Conservation (phyloP, 2,113 vertebrate species). For the Thryonomys swinderianus region DNA sequence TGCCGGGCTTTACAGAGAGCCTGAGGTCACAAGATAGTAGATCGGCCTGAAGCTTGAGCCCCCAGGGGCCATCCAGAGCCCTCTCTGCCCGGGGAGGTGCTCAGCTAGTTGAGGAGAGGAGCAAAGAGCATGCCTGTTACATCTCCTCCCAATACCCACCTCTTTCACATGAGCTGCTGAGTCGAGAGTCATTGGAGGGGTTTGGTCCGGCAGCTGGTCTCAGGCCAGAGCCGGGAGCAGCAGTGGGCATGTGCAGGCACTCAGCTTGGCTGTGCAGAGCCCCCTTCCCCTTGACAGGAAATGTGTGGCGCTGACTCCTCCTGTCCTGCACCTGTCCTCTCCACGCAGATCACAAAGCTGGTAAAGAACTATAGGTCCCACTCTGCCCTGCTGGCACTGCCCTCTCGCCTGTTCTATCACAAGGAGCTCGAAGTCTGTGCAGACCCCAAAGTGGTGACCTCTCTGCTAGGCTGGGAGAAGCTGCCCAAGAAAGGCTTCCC, state of each 20-base stretch:
- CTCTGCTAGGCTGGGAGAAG: slow-evolving; percentile 91
- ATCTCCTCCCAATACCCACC: not conserved
- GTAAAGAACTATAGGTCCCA: slow-evolving; percentile 97
- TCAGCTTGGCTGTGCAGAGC: not conserved
- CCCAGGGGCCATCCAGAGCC: not conserved
- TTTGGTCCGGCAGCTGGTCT: not conserved
- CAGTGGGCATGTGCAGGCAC: not conserved
- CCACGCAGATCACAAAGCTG: slow-evolving; percentile 94
- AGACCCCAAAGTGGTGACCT: slow-evolving; percentile 85
- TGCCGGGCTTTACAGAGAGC: not conserved
- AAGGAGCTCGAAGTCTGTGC: slow-evolving; percentile 91
- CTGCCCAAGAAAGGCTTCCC: slow-evolving; percentile 94
- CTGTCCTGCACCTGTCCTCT: not conserved
- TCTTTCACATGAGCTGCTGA: not conserved
- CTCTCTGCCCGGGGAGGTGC: not conserved
- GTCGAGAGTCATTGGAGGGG: not conserved
- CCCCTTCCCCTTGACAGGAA: too few species aligned
- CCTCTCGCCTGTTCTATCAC: slow-evolving; percentile 95
- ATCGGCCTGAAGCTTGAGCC: not conserved
- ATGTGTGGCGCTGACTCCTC: not conserved
- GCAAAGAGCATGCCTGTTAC: not conserved
- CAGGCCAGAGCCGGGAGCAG: not conserved
- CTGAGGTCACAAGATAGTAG: fast-evolving
- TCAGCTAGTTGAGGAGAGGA: not conserved
- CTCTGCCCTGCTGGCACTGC: slow-evolving; percentile 90